phyloP scores from a whole-genome alignment of 1,140 invertebrate species.

The Hyphantria cunea region DNA sequence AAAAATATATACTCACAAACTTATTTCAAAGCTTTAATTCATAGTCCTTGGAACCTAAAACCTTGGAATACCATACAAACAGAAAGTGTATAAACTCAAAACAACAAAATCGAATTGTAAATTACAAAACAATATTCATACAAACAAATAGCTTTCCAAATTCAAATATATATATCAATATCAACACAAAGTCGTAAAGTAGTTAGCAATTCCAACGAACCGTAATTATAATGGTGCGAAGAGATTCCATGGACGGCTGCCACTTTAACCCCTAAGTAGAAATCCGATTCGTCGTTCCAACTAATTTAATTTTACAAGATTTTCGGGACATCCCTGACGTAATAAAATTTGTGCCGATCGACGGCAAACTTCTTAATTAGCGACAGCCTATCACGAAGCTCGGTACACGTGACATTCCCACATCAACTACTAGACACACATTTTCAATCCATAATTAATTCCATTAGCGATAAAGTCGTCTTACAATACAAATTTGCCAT shows the following conservation, averaged over 20 bases:
- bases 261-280: constrained; percentile 47
- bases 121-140: background rate
- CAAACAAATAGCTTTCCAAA: too few species aligned
- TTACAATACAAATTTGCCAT: constrained; percentile 11
- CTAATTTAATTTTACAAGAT: constrained; percentile 58
- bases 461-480: constrained; percentile 29
- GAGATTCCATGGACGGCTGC: constrained; percentile 34
- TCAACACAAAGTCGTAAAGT: constrained; percentile 5
- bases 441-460: constrained; percentile 41
- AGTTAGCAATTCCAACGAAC: constrained; percentile 17
- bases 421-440: constrained; percentile 36
- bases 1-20: too few species aligned
- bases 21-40: too few species aligned
- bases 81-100: too few species aligned
- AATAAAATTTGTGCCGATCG: constrained; percentile 62
- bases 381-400: constrained; percentile 45
- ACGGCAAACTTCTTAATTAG: constrained; percentile 68
- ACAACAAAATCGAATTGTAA: too few species aligned
- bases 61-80: too few species aligned
- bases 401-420: constrained; percentile 42
- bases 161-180: too few species aligned
- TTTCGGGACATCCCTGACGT: constrained; percentile 58
- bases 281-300: constrained; percentile 55
- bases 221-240: constrained; percentile 15
- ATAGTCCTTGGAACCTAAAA: too few species aligned